A percentile compares a stretch with the other conserved stretches of the same genome.
Evolutionary conservation across 2,888 invertebrate genomes (phyloP).

Genomic region (Iphiclides podalirius): DNA sequence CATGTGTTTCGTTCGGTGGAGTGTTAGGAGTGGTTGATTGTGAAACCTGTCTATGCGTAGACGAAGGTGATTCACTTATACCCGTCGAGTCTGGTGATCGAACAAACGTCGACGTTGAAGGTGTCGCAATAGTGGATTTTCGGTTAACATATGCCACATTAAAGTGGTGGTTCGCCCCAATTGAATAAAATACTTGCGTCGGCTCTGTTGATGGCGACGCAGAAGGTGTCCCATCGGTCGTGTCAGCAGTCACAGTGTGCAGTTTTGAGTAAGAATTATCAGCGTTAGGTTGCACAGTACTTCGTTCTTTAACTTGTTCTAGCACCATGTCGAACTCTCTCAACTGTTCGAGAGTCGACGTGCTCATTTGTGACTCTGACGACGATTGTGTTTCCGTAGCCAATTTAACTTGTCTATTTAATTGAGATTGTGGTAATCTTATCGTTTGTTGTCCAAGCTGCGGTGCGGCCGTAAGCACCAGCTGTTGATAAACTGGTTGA

Average conservation of each 20-base stretch:
- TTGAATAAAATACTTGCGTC: slow-evolving; percentile 63
- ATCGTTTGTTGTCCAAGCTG: slow-evolving; percentile 67
- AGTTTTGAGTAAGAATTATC: slow-evolving; percentile 46
- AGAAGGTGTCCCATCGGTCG: slow-evolving; percentile 45
- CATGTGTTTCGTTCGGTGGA: slow-evolving; percentile 40
- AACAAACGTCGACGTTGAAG: slow-evolving; percentile 54
- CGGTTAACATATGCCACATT: slow-evolving; percentile 68
- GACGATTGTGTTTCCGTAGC: slow-evolving; percentile 56
- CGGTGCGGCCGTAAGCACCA: slow-evolving; percentile 72
- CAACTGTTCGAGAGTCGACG: slow-evolving; percentile 87
- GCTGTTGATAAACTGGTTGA: slow-evolving; percentile 74
- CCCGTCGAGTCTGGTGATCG: slow-evolving; percentile 69
- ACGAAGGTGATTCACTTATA: slow-evolving; percentile 56
- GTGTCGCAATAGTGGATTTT: slow-evolving; percentile 56
- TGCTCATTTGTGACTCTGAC: slow-evolving; percentile 83
- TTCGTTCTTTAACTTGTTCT: slow-evolving; percentile 89
- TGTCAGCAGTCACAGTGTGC: slow-evolving; percentile 46
- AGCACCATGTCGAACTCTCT: slow-evolving; percentile 90
- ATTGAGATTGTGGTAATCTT: slow-evolving; percentile 55
- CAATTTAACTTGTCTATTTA: slow-evolving; percentile 48
- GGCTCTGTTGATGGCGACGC: slow-evolving; percentile 46
- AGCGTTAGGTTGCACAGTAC: slow-evolving; percentile 79
- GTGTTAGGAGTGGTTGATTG: slow-evolving; percentile 54
- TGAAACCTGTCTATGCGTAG: slow-evolving; percentile 40
- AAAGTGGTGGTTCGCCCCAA: slow-evolving; percentile 56